Evolutionary conservation across 2,113 vertebrate species (phyloP).

Genomic region (Probosciger aterrimus): DNA sequence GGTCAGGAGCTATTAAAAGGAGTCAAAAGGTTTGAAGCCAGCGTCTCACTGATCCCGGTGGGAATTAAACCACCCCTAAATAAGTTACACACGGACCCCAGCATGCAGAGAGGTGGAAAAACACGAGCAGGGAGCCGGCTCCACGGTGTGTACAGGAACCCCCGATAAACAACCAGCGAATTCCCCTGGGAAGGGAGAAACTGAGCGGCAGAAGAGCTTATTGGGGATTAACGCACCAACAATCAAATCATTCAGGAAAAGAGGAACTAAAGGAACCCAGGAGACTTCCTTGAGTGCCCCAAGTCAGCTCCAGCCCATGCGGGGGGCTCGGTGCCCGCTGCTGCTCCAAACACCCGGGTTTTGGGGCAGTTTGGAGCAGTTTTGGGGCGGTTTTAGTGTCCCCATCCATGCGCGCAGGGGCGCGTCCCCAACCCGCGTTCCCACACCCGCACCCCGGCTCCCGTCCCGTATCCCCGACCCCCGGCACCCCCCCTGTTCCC

Average conservation of each 20-base stretch:
- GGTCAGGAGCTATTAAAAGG: background rate
- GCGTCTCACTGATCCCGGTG: fast-evolving
- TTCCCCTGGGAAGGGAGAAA: background rate
- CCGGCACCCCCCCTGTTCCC: background rate
- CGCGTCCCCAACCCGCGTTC: background rate
- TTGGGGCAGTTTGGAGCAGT: background rate
- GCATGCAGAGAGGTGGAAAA: background rate
- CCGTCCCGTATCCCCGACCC: background rate
- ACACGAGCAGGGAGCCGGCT: background rate
- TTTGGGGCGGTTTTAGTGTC: background rate
- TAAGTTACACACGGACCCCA: background rate
- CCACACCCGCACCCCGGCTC: no score
- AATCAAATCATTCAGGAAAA: background rate
- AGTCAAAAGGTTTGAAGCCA: background rate
- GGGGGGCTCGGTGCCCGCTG: fast-evolving
- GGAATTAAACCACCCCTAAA: background rate
- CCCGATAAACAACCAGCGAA: background rate
- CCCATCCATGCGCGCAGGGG: no score
- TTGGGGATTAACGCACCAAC: background rate
- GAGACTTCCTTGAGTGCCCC: background rate
- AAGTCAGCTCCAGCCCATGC: fast-evolving
- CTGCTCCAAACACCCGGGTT: background rate
- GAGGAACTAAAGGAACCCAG: background rate
- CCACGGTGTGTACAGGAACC: background rate
- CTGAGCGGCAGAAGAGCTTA: background rate